Evolutionary conservation across 2,113 vertebrate species (phyloP).

Genomic region (Atlantisia rogersi): DNA sequence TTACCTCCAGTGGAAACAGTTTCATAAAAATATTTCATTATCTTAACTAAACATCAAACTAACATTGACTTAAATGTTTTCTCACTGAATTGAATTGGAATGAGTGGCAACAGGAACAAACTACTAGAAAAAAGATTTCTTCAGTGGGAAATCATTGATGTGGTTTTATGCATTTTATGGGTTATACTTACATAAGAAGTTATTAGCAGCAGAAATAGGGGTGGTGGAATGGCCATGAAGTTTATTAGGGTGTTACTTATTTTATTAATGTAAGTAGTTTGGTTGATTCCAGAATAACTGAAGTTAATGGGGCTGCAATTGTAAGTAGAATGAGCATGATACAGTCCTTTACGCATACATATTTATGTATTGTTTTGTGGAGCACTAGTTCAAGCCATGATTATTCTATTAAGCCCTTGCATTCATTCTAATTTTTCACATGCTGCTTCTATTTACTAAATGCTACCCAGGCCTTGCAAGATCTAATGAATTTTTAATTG

Average conservation of each 20-base stretch:
- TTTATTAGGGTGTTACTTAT: background rate
- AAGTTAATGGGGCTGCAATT: slow-evolving; percentile 31
- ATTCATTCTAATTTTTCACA: slow-evolving; percentile 68
- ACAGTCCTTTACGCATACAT: slow-evolving; percentile 4
- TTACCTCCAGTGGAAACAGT: background rate
- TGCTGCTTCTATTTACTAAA: slow-evolving; percentile 67
- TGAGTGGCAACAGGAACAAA: background rate
- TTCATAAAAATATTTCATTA: background rate
- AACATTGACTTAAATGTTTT: background rate
- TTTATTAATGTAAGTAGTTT: background rate
- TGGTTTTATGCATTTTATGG: background rate
- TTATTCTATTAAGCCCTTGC: slow-evolving; percentile 61
- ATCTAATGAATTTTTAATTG: slow-evolving; percentile 74
- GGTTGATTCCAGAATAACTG: slow-evolving; percentile 5
- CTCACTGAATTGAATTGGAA: background rate
- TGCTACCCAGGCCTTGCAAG: slow-evolving; percentile 52
- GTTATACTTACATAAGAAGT: background rate
- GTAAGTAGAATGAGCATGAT: background rate
- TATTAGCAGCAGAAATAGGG: background rate
- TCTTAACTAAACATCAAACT: background rate
- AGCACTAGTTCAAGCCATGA: slow-evolving; percentile 45
- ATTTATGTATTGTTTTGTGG: slow-evolving; percentile 63
- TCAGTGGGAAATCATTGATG: background rate
- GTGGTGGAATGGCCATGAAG: background rate
- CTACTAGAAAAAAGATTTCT: background rate